Conservation (phyloP, 1,140 invertebrate genomes). For the Trichonephila inaurata region DNA sequence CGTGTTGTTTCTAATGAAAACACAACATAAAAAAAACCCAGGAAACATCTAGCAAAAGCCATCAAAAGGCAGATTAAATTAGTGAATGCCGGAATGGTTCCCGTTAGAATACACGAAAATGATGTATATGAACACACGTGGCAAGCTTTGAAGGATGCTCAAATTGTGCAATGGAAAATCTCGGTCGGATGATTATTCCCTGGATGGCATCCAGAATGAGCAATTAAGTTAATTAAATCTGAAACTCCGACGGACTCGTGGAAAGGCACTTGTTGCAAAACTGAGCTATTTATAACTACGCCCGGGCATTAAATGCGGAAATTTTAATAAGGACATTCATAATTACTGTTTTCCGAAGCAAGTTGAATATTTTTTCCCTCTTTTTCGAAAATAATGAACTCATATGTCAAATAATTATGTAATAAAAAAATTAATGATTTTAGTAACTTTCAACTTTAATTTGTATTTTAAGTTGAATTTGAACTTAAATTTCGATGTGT, state of each 20-base stretch:
- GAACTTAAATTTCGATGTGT: too few species aligned
- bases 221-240: conserved; percentile 46
- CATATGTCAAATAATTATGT: too few species aligned
- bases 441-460: too few species aligned
- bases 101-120: neutral
- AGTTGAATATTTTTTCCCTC: too few species aligned
- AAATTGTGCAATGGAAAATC: neutral
- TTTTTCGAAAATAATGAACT: too few species aligned
- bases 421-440: too few species aligned
- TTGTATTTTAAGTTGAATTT: too few species aligned
- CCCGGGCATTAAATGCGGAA: neutral
- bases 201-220: conserved; percentile 40
- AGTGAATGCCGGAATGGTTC: neutral
- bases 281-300: neutral
- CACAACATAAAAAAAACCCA: too few species aligned
- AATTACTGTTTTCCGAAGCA: neutral
- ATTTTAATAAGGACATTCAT: neutral
- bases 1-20: too few species aligned
- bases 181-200: conserved; percentile 30
- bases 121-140: conserved; percentile 32
- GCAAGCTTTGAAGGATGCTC: neutral
- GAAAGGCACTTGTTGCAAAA: conserved; percentile 19
- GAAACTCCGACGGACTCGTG: neutral
- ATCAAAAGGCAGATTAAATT: conserved; percentile 11
- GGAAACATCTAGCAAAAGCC: neutral